Percentiles rank a stretch among this genome's conserved stretches.
Conservation (phyloP, 2,113 vertebrate species). For the Nipponia nippon region DNA sequence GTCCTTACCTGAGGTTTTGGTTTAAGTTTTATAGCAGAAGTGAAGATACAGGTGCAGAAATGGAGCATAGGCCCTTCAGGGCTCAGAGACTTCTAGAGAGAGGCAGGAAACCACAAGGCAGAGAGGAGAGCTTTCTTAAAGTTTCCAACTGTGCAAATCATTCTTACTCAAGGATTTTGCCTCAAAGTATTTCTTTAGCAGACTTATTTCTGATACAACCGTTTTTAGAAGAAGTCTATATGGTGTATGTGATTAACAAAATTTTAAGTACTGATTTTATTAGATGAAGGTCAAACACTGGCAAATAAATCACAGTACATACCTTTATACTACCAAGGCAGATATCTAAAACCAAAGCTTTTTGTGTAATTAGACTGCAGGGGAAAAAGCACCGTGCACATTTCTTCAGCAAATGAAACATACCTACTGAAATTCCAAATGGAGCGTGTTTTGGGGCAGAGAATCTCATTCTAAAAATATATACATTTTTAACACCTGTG, state of each 20-base stretch:
- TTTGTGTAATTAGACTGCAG: neutral
- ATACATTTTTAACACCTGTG: neutral
- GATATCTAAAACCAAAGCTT: neutral
- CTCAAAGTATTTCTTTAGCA: neutral
- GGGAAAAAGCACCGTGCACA: neutral
- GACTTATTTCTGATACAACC: neutral
- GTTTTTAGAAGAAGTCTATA: neutral
- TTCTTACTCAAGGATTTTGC: neutral
- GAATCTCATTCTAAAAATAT: neutral
- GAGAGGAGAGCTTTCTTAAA: neutral
- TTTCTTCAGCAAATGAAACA: neutral
- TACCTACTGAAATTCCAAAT: neutral
- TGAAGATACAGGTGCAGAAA: neutral
- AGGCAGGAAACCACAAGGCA: neutral
- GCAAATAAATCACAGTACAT: neutral
- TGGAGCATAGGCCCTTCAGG: neutral
- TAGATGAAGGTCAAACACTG: neutral
- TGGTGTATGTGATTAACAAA: neutral
- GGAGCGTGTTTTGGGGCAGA: neutral
- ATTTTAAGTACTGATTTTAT: neutral
- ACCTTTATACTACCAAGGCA: neutral
- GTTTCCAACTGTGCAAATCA: neutral
- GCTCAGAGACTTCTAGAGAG: neutral
- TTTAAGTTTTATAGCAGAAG: neutral
- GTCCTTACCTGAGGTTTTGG: neutral